Conservation (phyloP, 2,888 invertebrate genomes). For the Lottia gigantea region DNA sequence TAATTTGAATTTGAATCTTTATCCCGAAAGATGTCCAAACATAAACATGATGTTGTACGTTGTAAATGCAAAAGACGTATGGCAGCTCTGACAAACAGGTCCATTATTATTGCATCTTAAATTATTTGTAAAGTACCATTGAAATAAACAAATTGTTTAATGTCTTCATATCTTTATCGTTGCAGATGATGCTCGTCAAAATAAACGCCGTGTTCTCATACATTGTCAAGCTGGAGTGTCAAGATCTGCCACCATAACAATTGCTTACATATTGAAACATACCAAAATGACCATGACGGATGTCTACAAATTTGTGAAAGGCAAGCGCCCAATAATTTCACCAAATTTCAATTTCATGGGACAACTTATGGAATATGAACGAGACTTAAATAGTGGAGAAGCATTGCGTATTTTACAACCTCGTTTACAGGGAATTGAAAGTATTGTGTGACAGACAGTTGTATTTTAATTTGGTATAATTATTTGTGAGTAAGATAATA, state of each 20-base stretch:
- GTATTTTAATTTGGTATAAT: neutral
- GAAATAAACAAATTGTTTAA: neutral
- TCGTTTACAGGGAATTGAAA: slow-evolving; percentile 33
- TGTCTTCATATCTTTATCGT: slow-evolving; percentile 41
- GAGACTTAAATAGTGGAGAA: slow-evolving; percentile 66
- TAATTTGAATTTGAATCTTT: too few species aligned
- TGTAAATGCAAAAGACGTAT: too few species aligned
- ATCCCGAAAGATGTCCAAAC: too few species aligned
- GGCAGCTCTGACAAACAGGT: too few species aligned
- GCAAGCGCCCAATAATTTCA: slow-evolving; percentile 88
- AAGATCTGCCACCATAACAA: slow-evolving; percentile 92
- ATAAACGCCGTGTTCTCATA: slow-evolving; percentile 81
- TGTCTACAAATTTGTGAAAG: slow-evolving; percentile 87
- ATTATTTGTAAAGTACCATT: neutral
- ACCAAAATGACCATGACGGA: slow-evolving; percentile 82
- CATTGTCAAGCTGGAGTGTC: slow-evolving; percentile 97
- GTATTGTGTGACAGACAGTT: slow-evolving; percentile 29
- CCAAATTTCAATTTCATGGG: slow-evolving; percentile 95
- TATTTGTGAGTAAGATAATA: too few species aligned
- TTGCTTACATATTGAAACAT: slow-evolving; percentile 93
- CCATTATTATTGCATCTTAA: too few species aligned
- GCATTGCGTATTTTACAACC: slow-evolving; percentile 40
- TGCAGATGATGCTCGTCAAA: slow-evolving; percentile 80
- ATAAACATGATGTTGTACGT: too few species aligned
- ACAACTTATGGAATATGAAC: slow-evolving; percentile 86